Conservation (phyloP, 2,797 vertebrate species). For the Macropus fuliginosus region DNA sequence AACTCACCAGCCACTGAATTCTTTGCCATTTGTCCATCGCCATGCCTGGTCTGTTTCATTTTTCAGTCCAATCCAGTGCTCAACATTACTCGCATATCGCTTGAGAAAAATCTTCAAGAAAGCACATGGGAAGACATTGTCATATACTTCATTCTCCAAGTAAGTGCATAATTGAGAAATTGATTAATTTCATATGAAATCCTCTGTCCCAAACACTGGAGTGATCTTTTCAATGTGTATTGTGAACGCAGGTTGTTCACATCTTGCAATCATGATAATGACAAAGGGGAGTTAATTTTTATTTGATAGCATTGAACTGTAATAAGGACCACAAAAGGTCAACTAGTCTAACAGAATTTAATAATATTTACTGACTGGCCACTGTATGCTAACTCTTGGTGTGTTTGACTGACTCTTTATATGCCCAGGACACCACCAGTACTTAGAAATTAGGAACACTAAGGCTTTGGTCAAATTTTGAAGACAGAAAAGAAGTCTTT, state of each 20-base stretch:
- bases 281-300: neutral
- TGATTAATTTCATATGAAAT: neutral
- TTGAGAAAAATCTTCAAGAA: slow-evolving; percentile 74
- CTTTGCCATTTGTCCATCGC: slow-evolving; percentile 61
- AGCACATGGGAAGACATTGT: slow-evolving; percentile 8
- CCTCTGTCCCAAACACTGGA: neutral
- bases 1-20: slow-evolving; percentile 64
- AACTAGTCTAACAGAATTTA: neutral
- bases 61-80: slow-evolving; percentile 72
- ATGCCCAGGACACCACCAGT: neutral
- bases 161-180: neutral
- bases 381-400: neutral
- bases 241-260: too few species aligned
- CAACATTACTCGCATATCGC: neutral
- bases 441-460: neutral
- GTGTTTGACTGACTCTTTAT: neutral
- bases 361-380: neutral
- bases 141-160: neutral
- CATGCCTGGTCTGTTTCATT: slow-evolving; percentile 36
- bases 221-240: neutral
- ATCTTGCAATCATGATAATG: neutral
- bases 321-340: neutral
- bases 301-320: neutral
- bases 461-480: neutral
- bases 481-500: neutral